Percentiles rank a stretch among this genome's conserved stretches.
These are phyloP conservation scores for Atrina japonica DNA, from an alignment of 2,888 invertebrate species.

Conservation along the genomic window DNA sequence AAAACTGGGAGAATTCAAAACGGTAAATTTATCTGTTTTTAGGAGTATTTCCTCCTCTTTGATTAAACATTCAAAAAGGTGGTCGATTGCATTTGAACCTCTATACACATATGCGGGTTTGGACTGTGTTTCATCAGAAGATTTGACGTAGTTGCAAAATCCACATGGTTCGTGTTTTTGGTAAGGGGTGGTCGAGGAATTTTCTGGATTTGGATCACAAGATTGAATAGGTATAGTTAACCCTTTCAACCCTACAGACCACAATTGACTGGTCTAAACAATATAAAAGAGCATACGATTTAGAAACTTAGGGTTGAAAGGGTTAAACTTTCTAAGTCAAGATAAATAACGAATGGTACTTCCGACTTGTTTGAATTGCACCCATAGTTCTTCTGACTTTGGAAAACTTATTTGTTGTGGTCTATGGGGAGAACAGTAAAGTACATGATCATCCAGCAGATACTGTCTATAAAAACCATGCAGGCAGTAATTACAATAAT, in stretches of 20 bases:
- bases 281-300: too few species aligned
- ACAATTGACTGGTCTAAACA: too few species aligned
- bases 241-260: too few species aligned
- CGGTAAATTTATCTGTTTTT: too few species aligned
- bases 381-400: constrained; percentile 35
- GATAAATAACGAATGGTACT: constrained; percentile 31
- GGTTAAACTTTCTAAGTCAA: constrained; percentile 35
- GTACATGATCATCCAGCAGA: constrained; percentile 26
- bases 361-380: constrained; percentile 26
- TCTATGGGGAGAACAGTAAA: constrained; percentile 42
- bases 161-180: constrained; percentile 42
- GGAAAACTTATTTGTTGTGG: constrained; percentile 42
- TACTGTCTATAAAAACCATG: constrained; percentile 34
- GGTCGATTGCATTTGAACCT: constrained; percentile 31
- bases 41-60: too few species aligned
- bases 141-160: constrained; percentile 32
- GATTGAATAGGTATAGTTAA: constrained; percentile 19
- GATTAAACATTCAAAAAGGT: constrained; percentile 34
- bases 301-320: too few species aligned
- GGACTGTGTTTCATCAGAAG: constrained; percentile 15
- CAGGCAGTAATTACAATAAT: constrained; percentile 42
- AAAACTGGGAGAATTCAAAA: too few species aligned
- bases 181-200: constrained; percentile 28
- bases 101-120: constrained; percentile 26
- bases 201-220: constrained; percentile 21